These are phyloP conservation scores for Operophtera brumata DNA, from an alignment of 2,888 invertebrate species.

Conservation along the genomic window DNA sequence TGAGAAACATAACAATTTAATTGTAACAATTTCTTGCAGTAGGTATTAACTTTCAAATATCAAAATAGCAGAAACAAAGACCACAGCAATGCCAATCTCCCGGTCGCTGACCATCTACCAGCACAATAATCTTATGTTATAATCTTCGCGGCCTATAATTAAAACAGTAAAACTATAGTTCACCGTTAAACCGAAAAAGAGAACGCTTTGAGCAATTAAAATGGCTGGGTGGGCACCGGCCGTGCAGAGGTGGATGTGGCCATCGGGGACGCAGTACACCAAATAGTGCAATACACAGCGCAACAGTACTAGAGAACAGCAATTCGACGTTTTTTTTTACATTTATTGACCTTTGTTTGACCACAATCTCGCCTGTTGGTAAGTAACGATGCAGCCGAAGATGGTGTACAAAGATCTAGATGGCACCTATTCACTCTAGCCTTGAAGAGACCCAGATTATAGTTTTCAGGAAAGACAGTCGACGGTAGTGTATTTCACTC, in stretches of 20 bases:
- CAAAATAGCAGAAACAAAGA: conserved; percentile 9
- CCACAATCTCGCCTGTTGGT: no score
- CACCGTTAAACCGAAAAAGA: conserved; percentile 61
- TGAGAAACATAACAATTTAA: no score
- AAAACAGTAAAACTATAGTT: conserved; percentile 47
- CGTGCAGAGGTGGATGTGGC: conserved; percentile 47
- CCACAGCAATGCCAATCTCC: conserved; percentile 10
- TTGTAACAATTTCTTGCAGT: no score
- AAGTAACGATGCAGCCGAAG: no score
- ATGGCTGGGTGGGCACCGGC: conserved; percentile 42
- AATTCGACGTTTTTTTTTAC: no score
- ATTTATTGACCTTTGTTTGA: no score
- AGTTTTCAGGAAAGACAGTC: no score
- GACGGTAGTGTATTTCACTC: no score
- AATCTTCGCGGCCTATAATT: conserved; percentile 36
- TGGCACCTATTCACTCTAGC: no score
- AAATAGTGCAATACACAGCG: neutral
- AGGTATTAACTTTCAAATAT: conserved; percentile 12
- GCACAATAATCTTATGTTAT: conserved; percentile 27
- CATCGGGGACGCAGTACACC: conserved; percentile 43
- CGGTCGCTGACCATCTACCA: conserved; percentile 16
- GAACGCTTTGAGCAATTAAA: conserved; percentile 51
- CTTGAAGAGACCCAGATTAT: no score
- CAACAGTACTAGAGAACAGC: neutral
- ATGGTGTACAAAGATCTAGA: no score